Base-by-base conservation (phyloP, 2,113 vertebrate species). In the Mesembrinibis cayennensis region DNA sequence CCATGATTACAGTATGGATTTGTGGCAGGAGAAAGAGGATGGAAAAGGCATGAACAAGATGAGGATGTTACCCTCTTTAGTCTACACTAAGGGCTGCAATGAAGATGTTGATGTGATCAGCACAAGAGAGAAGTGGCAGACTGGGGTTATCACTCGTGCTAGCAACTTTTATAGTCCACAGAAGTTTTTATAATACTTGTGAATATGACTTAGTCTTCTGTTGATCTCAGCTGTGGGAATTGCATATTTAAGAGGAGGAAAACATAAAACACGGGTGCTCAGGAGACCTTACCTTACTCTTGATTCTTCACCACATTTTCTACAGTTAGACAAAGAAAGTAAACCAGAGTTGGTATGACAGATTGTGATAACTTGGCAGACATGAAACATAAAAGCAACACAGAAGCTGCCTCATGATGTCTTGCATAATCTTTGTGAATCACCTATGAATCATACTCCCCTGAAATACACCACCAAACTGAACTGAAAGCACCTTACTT, bases 371-470 rank as follows among this genome's bases (percentile, higher is more conserved):
- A 87, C 71, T 80, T 91, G 78, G 87, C 58, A 93, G 93, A 95
- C 36, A 44, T 11, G 52, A 94, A 90, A 93, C 32, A 73, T 70
- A 87, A 95, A 92, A 88, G 84, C 74, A 95, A 95, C 74, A 70
- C 70, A 95, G 87, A 93, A 85, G 58, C 66, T 86, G 82, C 74
- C 84, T 96, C 89, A 80, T 80, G 85, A 80, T 67, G 78, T 77
- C 78, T 94, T 97, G 94, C 89, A 91, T 53, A 79, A 91, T 93
- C 93, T 82, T 93, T 90, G 89, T 96, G 93, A 96, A 96, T 96
- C 89, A 95, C 81, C 62, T 79, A 62, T 97, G 94, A 97, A 82
- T 95, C 93, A 95, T 34, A 66, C 18, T 85, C 87, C 53, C 42
- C 78, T 93, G 89, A 96, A 96, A 94, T 21, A 70, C 36, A 95